Base-by-base conservation (phyloP, 2,797 vertebrate genomes). In the Triplophysa yarkandensis region DNA sequence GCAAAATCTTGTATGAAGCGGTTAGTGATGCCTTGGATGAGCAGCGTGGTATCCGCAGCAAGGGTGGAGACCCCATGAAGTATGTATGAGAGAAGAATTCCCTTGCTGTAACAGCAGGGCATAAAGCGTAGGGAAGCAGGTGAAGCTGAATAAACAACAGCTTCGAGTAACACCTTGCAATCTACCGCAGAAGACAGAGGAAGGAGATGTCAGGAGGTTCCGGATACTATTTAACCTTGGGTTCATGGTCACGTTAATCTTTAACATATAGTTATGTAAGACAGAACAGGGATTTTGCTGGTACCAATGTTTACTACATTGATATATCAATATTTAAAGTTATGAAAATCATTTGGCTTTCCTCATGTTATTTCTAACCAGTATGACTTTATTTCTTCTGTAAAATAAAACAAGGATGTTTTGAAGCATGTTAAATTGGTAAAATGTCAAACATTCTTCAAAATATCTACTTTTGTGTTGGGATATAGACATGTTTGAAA, bases 111-210 rank as follows among this genome's bases (percentile, higher is more conserved):
- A 66, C 80, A 79, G 64, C 77, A 80, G 82, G 79, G 77, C 80
- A 65, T 61, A 54, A 66, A 61, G 80, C 50, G 64, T 30, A 67
- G 36, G 63, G 46, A 82, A 71, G 83, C 90, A 92, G 88, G 85
- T 91, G 90, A 89, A 74, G 82, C 74, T 90, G 87, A 91, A 91
- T 91, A 91, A 88, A 86, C 83, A 90, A 81, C 79, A 84, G 78
- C 78, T 76, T 84, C 72, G 80, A 87, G 81, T 86, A 86, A 88
- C 88, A 87, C 82, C 83, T 83, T 79, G 79, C 88, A 89, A 86
- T 89, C 87, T 90, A 87, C 84, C 68, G 62, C 78, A 71, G 82
- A 74, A 74, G 76, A 27, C 0, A 30, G 50, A 68, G 74, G 70
- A 71, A 54, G 67, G 61, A 57, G 71, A 63, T 50, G 55, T 23